Percentiles rank a stretch among this genome's conserved stretches.
phyloP scores from a whole-genome alignment of 2,888 invertebrate species.

The Cheilosia pagana region DNA sequence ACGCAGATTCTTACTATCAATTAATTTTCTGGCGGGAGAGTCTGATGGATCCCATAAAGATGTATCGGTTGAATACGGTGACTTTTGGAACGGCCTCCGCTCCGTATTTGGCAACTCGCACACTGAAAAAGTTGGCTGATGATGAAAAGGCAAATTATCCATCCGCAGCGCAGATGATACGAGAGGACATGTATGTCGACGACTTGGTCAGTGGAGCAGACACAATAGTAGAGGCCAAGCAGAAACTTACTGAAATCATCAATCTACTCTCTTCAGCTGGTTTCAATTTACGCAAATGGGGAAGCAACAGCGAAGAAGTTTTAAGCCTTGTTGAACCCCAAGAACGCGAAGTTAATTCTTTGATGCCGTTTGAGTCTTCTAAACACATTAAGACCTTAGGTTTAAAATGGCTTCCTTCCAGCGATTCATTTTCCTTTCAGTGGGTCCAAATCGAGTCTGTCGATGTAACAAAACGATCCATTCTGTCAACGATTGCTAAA shows the following conservation, averaged over 20 bases:
- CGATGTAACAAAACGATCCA: neutral
- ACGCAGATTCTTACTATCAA: conserved; percentile 8
- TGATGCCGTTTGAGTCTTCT: neutral
- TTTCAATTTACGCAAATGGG: conserved; percentile 15
- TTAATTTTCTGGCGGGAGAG: conserved; percentile 10
- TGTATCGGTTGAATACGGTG: conserved; percentile 17
- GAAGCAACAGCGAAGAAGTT: neutral
- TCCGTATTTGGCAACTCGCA: conserved; percentile 9
- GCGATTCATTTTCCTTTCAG: conserved; percentile 7
- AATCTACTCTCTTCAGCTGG: neutral
- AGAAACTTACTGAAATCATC: neutral
- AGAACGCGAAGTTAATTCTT: neutral
- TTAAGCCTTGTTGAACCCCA: neutral
- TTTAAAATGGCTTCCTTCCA: conserved; percentile 15
- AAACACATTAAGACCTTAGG: neutral
- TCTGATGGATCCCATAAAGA: neutral
- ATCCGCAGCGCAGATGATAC: too few relatives aligned
- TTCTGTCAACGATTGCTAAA: neutral
- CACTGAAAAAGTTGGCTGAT: neutral
- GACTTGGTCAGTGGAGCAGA: too few relatives aligned
- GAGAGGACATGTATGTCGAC: too few relatives aligned
- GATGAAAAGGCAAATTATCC: conserved; percentile 9
- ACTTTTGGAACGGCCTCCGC: conserved; percentile 12
- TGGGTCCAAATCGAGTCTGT: neutral
- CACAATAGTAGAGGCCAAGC: neutral